A percentile compares a stretch with the other conserved stretches of the same genome.
Evolutionary conservation across 2,113 vertebrate genomes (phyloP).

Genomic region (Cyanistes caeruleus): DNA sequence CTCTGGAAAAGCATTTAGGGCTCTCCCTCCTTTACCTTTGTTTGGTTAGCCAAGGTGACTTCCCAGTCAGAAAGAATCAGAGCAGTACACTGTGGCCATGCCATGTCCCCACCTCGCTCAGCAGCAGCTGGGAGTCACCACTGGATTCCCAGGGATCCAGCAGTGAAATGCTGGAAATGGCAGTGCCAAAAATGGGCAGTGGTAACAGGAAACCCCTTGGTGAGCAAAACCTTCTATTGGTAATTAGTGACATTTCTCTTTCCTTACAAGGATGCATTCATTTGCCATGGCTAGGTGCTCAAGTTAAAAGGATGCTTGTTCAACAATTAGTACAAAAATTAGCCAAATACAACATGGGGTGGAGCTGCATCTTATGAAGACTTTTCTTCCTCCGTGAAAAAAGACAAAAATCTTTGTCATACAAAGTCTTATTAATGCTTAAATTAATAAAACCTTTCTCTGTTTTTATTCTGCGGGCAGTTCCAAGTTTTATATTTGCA

Average conservation of each 20-base stretch:
- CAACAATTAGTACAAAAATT: background rate
- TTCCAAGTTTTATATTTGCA: background rate
- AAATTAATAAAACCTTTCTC: background rate
- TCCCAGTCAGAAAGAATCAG: background rate
- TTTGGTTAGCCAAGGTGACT: background rate
- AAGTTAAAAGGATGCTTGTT: background rate
- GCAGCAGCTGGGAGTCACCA: background rate
- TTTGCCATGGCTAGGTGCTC: background rate
- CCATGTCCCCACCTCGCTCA: background rate
- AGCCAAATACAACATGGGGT: background rate
- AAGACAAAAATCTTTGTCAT: background rate
- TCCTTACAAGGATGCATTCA: background rate
- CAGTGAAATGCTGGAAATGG: fast-evolving
- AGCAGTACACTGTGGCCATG: background rate
- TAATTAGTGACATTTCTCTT: background rate
- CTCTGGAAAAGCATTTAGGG: background rate
- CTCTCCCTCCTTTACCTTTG: background rate
- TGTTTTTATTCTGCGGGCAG: background rate
- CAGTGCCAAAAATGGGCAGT: background rate
- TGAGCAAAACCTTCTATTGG: background rate
- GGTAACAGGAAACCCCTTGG: background rate
- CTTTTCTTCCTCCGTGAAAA: background rate
- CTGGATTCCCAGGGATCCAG: background rate
- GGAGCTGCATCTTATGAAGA: background rate
- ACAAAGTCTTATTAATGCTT: background rate